Base-by-base conservation (phyloP, 2,888 invertebrate species). In the Salticus scenicus region DNA sequence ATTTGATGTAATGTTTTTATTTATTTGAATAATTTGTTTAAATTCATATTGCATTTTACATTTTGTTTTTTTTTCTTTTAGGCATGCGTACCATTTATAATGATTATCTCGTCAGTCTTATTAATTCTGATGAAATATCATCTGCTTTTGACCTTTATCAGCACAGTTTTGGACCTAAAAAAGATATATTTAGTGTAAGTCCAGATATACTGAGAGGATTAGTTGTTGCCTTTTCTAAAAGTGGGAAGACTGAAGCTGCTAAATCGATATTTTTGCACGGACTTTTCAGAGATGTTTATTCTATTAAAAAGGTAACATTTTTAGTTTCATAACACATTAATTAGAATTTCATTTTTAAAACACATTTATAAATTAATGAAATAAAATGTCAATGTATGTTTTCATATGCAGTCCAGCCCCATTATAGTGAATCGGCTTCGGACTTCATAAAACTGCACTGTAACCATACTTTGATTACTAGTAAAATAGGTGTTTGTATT, bases 171-270 rank as follows among this genome's bases (percentile, higher is more conserved):
- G 67, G 37, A 10, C 67, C 31, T n/a, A 28, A 28, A 14, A 67
- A 67, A 67, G n/a, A 37, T 10, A 33, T 67, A 24, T 37, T 67
- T 10, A 20, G 5, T 8, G 24, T 67, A 33, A 17, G 5, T 33
- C 37, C 33, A 20, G 33, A 67, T 33, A 12, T 67, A 8, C 33
- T 67, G 20, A 67, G 67, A 67, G 67, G 67, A 4, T 33, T 67
- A 0, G 17, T 67, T n/a, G 20, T 67, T 20, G 20, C 20, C 5
- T 37, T 67, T 5, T n/a, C 67, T 20, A 1, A 67, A 12, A n/a
- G 20, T 8, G n/a, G n/a, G n/a, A 67, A 20, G 37, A 33, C 14
- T n/a, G 37, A 31, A 20, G 37, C 10, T 1, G 27, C 67, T 2
- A 67, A 67, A 12, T 7, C 31, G n/a, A 33, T 67, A 20, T 67